Evolutionary conservation across 2,113 vertebrate species (phyloP).

Genomic region (Gymnocephalus cernua): DNA sequence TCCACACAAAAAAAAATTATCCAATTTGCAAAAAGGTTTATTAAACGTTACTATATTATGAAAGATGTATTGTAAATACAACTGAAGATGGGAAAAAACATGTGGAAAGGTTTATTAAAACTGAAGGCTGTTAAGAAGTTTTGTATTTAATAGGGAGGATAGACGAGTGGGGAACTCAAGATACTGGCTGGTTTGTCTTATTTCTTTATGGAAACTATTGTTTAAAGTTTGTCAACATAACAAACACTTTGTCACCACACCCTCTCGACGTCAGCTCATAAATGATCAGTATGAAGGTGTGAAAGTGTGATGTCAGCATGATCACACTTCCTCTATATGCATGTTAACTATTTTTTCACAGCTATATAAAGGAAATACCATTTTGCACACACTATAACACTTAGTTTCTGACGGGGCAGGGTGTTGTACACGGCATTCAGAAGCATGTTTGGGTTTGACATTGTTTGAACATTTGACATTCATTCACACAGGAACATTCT

Average conservation of each 20-base stretch:
- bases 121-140: no score
- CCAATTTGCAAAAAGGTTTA: no score
- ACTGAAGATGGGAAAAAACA: no score
- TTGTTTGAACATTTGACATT: neutral
- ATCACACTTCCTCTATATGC: constrained; percentile 25
- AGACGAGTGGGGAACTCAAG: no score
- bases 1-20: no score
- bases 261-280: neutral
- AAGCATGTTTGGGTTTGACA: neutral
- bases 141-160: no score
- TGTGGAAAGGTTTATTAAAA: no score
- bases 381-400: constrained; percentile 49
- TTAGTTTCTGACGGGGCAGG: neutral
- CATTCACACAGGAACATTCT: neutral
- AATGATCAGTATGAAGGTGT: neutral
- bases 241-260: neutral
- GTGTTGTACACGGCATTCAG: neutral
- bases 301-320: neutral
- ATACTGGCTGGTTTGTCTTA: no score
- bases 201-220: no score
- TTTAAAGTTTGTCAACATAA: neutral
- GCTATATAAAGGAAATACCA: constrained; percentile 51
- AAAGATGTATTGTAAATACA: no score
- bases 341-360: constrained; percentile 33
- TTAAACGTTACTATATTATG: no score